Evolutionary conservation across 1,140 invertebrate species (phyloP), one percentile per base, ranked within the genome.

Genomic region (Drosophila navojoa): DNA sequence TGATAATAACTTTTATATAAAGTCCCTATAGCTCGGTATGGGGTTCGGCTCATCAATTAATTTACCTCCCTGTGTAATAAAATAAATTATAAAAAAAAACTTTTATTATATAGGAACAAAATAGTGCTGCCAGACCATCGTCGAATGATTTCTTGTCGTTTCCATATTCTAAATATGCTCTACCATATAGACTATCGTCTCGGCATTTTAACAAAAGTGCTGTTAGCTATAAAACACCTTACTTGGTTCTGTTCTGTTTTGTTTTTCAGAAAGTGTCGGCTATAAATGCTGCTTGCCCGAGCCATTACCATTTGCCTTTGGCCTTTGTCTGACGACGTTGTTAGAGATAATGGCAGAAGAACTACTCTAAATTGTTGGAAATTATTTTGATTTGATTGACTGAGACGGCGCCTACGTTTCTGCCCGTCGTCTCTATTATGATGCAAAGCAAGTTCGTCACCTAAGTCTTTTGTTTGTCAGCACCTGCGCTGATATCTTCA

Each of bases 401-500:
- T 22, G 19, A 3, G 3, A 22, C 2, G 50, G 44, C 71, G 71
- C 64, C 71, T 57, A 60, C 63, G 49, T 38, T 45, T 4, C 16
- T 35, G 19, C 19, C 3, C 19, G 19, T 22, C 32, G 32, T 54
- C 47, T 59, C 11, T 35, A 53, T 62, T 53, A 52, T 53, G 58
- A 54, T 71, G 61, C 57, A 47, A 70, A 62, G 52, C 60, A 70
- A 87, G 81, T 86, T 86, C 68, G 79, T 79, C 79, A 79, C 84
- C 76, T 87, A 45, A 89, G 82, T 89, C 79, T 87, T 89, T 87
- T 87, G 79, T 87, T 82, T 82, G 35, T 68, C 77, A 74, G 75
- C 70, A 66, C 62, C 81, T 73, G 52, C 40, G 50, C 19, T 77
- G 62, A 82, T 82, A 84, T 70, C 84, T 86, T 89, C 71, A 86